Conservation (phyloP, 2,113 vertebrate species). For the Sebastes fasciatus region DNA sequence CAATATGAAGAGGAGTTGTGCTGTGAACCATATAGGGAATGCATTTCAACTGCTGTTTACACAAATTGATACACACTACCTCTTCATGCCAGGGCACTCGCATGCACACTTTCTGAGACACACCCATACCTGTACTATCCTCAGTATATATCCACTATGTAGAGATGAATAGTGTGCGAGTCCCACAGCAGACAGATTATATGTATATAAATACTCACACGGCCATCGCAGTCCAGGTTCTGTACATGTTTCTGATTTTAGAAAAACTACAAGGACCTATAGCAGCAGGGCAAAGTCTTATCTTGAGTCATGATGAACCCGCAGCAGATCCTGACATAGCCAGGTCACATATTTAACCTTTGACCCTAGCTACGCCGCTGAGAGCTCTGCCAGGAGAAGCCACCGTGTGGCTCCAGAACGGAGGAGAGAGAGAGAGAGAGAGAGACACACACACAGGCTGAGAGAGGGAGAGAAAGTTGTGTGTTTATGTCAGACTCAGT, state of each 20-base stretch:
- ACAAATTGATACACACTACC: constrained; percentile 15
- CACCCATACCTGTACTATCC: not conserved
- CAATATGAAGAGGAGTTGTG: not conserved
- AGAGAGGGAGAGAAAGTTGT: not conserved
- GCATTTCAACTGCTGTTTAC: constrained; percentile 39
- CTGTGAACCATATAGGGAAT: constrained; percentile 22
- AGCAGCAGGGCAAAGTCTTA: constrained; percentile 20
- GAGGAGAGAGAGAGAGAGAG: constrained; percentile 24
- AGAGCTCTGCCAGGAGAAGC: constrained; percentile 35
- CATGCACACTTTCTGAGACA: constrained; percentile 5
- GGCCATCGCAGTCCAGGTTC: constrained; percentile 26
- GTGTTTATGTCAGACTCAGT: constrained; percentile 65
- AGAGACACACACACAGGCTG: not conserved
- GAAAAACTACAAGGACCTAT: too few species aligned
- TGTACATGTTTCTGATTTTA: not conserved
- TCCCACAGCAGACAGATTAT: constrained; percentile 1
- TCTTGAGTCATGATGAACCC: constrained; percentile 44
- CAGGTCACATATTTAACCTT: constrained; percentile 72
- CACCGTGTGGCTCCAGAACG: constrained; percentile 6
- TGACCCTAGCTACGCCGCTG: constrained; percentile 36
- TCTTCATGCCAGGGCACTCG: constrained; percentile 7
- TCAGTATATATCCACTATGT: not conserved
- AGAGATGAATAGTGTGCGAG: constrained; percentile 25
- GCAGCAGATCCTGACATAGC: constrained; percentile 54
- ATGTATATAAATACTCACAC: constrained; percentile 24